Base-by-base conservation (phyloP, 1,140 invertebrate genomes). In the Acromyrmex heyeri region DNA sequence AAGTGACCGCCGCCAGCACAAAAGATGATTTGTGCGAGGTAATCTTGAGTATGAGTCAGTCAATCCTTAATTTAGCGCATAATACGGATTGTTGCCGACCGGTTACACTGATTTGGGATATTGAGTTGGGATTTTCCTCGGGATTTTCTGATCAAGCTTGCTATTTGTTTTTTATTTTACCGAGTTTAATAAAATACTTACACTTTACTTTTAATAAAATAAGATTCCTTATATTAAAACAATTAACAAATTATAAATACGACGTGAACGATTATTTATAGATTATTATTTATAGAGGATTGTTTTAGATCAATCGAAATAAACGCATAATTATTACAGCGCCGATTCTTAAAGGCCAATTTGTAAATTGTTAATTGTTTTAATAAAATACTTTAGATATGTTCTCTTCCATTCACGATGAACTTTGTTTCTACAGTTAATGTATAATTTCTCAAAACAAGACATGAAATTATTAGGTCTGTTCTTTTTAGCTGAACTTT, bases 21-120 rank as follows among this genome's bases (percentile, higher is more conserved):
- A 75, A 61, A 12, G 61, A 87, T 89, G 88, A 91, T 87, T 82
- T 87, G 48, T 16, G 3, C 44, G 44, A 90, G 79, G 85, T 90
- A 88, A 86, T 79, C 73, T 61, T 18, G 16, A 21, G 44, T 67
- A 44, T 79, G 67, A 55, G 59, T 81, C 53, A 70, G 50, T 16
- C 30, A 12, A 59, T 53, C 12, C 2, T n/a, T 64, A 27, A 62
- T 62, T 27, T 21, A 62, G 7, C 24, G 27, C 38, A 16, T 18
- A 78, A 34, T n/a, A 18, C 30, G 27, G 2, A 27, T 50, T 53
- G 10, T 53, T 27, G 24, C 14, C 14, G 53, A 79, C 21, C 75
- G 14, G 21, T 30, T 50, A 30, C 14, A 14, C 14, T 8, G 62
- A 38, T 53, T 79, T 38, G 0, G 27, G 14, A 53, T 34, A 38